A percentile compares a stretch with the other conserved stretches of the same genome.
Evolutionary conservation across 2,797 vertebrate species (phyloP).

Genomic region (Scomberomorus guttatus): DNA sequence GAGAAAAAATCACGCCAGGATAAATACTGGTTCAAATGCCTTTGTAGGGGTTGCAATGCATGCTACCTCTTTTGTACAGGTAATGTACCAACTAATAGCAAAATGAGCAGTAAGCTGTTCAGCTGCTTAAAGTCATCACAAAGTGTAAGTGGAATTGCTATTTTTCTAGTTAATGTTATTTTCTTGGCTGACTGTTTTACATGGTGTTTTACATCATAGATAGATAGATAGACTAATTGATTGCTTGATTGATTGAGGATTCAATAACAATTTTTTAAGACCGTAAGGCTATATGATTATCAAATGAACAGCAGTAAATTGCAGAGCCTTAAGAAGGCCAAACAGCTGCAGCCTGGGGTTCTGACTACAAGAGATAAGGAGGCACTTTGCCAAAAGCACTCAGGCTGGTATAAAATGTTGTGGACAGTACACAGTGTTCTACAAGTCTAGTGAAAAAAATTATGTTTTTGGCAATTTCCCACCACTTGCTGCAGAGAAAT

Average conservation of each 20-base stretch:
- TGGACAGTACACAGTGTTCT: slow-evolving; percentile 42
- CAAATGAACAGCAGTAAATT: neutral
- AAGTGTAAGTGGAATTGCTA: neutral
- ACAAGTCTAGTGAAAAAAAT: slow-evolving; percentile 28
- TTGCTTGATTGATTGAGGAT: no score
- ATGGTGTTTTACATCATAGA: no score
- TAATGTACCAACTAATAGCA: neutral
- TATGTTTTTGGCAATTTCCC: slow-evolving; percentile 36
- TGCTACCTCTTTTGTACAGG: neutral
- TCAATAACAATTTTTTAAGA: neutral
- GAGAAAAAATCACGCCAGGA: neutral
- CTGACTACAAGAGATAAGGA: slow-evolving; percentile 57
- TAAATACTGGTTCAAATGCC: neutral
- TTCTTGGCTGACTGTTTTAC: no score
- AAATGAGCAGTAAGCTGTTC: neutral
- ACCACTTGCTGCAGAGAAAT: slow-evolving; percentile 13
- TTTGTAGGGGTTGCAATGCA: neutral
- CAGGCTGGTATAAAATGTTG: slow-evolving; percentile 31
- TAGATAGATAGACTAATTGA: no score
- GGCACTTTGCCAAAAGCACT: slow-evolving; percentile 44
- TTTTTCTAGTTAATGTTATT: no score
- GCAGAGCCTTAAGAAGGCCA: slow-evolving; percentile 7
- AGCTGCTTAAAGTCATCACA: neutral
- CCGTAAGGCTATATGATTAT: neutral
- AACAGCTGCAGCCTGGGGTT: slow-evolving; percentile 33